phyloP scores from a whole-genome alignment of 2,797 vertebrate genomes.

The Poeciliopsis paucimaculata region DNA sequence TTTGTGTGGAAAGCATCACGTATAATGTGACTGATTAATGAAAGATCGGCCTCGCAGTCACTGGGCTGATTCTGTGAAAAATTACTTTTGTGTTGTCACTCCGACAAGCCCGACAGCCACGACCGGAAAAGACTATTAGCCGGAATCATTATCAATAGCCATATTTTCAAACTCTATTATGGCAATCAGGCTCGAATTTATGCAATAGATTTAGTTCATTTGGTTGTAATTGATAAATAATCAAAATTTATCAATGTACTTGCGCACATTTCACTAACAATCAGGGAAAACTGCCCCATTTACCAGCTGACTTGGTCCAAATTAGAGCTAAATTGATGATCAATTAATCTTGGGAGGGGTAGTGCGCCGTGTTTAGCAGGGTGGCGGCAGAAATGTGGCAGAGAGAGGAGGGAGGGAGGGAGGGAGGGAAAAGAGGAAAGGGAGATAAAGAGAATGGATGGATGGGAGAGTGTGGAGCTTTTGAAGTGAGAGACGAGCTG shows the following conservation, averaged over 20 bases:
- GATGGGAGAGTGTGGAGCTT: conserved; percentile 83
- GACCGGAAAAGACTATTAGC: conserved; percentile 99
- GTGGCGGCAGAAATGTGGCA: conserved; percentile 93
- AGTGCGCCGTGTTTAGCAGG: conserved; percentile 95
- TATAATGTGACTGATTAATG: conserved; percentile 99
- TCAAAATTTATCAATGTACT: conserved; percentile 99
- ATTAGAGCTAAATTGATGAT: conserved; percentile 99
- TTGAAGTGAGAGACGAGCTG: conserved; percentile 92
- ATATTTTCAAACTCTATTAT: conserved; percentile 99
- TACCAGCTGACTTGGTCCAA: conserved; percentile 99
- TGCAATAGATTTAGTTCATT: conserved; percentile 99
- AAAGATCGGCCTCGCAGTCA: conserved; percentile 93
- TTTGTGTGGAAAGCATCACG: conserved; percentile 97
- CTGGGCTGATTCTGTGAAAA: conserved; percentile 98
- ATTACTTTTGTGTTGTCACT: conserved; percentile 99
- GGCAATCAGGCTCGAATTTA: conserved; percentile 99
- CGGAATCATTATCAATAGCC: conserved; percentile 99
- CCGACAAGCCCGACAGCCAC: conserved; percentile 94
- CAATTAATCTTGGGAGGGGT: conserved; percentile 99
- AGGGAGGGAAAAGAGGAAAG: conserved; percentile 44
- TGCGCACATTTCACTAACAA: conserved; percentile 99
- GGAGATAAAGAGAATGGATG: conserved; percentile 71
- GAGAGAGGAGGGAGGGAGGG: conserved; percentile 73
- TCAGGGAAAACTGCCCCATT: conserved; percentile 99
- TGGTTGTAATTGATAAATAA: conserved; percentile 99